Conservation (phyloP, 2,888 invertebrate species). For the Chirona hameri region DNA sequence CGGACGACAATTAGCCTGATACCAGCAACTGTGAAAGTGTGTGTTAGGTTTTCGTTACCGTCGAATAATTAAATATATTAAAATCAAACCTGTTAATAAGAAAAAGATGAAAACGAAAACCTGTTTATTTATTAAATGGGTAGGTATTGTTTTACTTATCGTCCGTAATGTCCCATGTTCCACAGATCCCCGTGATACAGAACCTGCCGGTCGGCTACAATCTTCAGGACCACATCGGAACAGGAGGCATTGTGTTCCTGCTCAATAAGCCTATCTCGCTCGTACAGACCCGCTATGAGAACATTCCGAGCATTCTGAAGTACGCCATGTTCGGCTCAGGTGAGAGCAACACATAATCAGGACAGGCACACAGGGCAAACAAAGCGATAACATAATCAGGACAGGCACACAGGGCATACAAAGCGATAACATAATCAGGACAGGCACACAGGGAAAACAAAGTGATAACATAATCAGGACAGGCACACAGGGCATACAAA, state of each 20-base stretch:
- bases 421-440: background rate
- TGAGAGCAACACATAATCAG: slow-evolving; percentile 27
- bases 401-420: no score
- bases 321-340: slow-evolving; percentile 70
- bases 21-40: no score
- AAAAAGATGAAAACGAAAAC: no score
- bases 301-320: slow-evolving; percentile 71
- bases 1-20: no score
- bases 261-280: slow-evolving; percentile 74
- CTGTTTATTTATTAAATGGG: no score
- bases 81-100: no score
- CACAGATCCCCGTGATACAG: slow-evolving; percentile 74
- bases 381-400: background rate
- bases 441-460: no score
- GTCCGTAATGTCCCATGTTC: slow-evolving; percentile 29
- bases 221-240: slow-evolving; percentile 82
- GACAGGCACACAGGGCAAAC: no score
- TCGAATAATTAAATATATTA: no score
- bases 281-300: slow-evolving; percentile 72
- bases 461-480: background rate
- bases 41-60: no score
- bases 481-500: no score
- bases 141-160: no score
- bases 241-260: slow-evolving; percentile 79
- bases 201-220: slow-evolving; percentile 80